These are phyloP conservation scores for Agrilus cyanescens DNA, from an alignment of 2,888 invertebrate genomes.

Conservation along the genomic window DNA sequence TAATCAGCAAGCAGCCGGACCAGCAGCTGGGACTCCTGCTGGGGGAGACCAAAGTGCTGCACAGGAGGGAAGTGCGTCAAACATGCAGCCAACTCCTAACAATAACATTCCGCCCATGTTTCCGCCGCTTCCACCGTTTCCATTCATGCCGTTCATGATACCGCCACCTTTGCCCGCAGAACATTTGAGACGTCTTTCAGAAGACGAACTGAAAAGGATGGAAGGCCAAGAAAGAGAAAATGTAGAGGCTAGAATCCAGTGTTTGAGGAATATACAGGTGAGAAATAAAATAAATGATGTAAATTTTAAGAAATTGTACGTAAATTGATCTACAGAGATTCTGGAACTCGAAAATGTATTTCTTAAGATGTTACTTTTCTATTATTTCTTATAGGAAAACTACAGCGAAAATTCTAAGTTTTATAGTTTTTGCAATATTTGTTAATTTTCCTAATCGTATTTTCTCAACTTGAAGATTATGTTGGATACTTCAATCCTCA, in stretches of 20 bases:
- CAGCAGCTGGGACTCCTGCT: slow-evolving; percentile 18
- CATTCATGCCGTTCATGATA: slow-evolving; percentile 43
- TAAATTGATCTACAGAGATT: too few species aligned
- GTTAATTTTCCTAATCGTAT: neutral
- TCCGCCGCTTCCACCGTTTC: slow-evolving; percentile 41
- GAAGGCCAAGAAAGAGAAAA: slow-evolving; percentile 82
- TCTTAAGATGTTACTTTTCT: too few species aligned
- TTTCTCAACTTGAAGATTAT: slow-evolving; percentile 53
- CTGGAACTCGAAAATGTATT: too few species aligned
- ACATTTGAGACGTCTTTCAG: slow-evolving; percentile 59
- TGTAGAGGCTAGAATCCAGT: slow-evolving; percentile 82
- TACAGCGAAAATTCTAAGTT: neutral
- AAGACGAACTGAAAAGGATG: slow-evolving; percentile 75
- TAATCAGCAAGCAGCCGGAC: slow-evolving; percentile 27
- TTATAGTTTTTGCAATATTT: neutral
- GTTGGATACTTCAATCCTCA: slow-evolving; percentile 82
- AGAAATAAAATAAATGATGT: neutral
- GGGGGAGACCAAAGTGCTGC: slow-evolving; percentile 18
- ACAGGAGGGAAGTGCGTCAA: slow-evolving; percentile 12
- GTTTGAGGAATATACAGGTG: slow-evolving; percentile 54
- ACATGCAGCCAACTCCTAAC: slow-evolving; percentile 4
- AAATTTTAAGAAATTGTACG: neutral
- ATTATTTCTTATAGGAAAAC: too few species aligned
- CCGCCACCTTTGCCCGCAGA: slow-evolving; percentile 70
- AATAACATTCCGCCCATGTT: slow-evolving; percentile 37